Evolutionary conservation across 2,888 invertebrate genomes (phyloP), one percentile per base, ranked within the genome.

Genomic region (Luffia ferchaultella): DNA sequence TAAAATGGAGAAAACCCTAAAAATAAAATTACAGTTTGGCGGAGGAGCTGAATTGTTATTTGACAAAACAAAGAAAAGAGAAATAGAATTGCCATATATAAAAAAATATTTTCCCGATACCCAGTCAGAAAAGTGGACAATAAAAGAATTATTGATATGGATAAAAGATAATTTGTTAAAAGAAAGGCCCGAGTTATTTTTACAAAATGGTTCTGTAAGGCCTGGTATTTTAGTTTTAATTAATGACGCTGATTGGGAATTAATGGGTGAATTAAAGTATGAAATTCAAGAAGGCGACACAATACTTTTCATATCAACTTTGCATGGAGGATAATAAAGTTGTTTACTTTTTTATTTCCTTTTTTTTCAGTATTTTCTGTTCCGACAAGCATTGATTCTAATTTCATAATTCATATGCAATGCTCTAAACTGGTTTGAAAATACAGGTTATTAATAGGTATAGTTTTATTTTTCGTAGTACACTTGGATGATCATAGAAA

Each of bases 231-330:
- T 98, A 46, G 97, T 98, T 1, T 77, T 98, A 1, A 88, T 98
- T 7, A 98, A 98, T 67, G 97, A 98, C 60, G 87, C 93, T 0
- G 98, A 98, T 67, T 98, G 98, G 98, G 97, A 98, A 73, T 76
- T 98, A 16, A 70, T 90, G 72, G 93, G 90, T 0, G 90, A 93
- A 58, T 67, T 90, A 16, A 86, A 90, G 3, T 94, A 93, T 65
- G 85, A 86, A 62, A 62, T 94, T 20, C 85, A 91, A 57, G 70
- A 85, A 1, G 87, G 87, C 42, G 94, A 94, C 63, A 87, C 77
- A n/a, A 85, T 94, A 44, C 79, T 90, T 61, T 94, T 94, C 60
- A 93, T 94, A 73, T 94, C 94, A 1, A 94, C 94, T 0, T 70
- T 94, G 42, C 94, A 94, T 64, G 94, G 94, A 1, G 94, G 93